Percentiles rank a stretch among this genome's conserved stretches.
phyloP scores from a whole-genome alignment of 1,140 invertebrate species.

The Drosophila pandora region DNA sequence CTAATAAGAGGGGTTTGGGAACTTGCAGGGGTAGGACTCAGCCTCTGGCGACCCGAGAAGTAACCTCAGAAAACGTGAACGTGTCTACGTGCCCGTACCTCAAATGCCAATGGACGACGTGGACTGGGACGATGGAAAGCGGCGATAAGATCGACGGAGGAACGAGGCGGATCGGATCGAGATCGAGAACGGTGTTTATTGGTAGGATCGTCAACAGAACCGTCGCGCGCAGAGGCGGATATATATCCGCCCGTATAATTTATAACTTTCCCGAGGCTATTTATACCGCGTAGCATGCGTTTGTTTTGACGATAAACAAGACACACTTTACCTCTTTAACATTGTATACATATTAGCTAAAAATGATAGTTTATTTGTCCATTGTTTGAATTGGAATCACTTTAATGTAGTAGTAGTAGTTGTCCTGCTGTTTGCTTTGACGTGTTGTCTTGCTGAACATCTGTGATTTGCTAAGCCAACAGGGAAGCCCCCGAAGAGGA shows the following conservation, averaged over 20 bases:
- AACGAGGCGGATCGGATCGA: slow-evolving; percentile 24
- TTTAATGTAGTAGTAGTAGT: background rate
- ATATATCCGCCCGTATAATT: slow-evolving; percentile 43
- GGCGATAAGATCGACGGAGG: slow-evolving; percentile 36
- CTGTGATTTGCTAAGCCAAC: slow-evolving; percentile 67
- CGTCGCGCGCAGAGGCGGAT: slow-evolving; percentile 7
- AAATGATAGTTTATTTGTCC: background rate
- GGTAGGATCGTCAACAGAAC: slow-evolving; percentile 7
- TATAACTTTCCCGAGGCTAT: slow-evolving; percentile 40
- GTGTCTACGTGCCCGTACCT: slow-evolving; percentile 65
- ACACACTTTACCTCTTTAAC: background rate
- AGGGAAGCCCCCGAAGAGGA: slow-evolving; percentile 7
- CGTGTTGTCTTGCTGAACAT: slow-evolving; percentile 83
- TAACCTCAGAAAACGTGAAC: slow-evolving; percentile 31
- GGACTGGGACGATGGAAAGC: slow-evolving; percentile 6
- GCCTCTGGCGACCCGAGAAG: background rate
- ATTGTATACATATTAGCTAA: too few species aligned
- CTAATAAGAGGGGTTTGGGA: slow-evolving; percentile 8
- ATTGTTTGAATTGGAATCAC: slow-evolving; percentile 4
- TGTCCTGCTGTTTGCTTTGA: slow-evolving; percentile 62
- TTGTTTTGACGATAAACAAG: slow-evolving; percentile 41
- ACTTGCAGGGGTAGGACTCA: too few species aligned
- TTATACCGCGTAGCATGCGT: slow-evolving; percentile 36
- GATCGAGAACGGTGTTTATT: slow-evolving; percentile 25
- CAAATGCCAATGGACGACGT: slow-evolving; percentile 69